Evolutionary conservation across 1,140 invertebrate genomes (phyloP), one percentile per base, ranked within the genome.

Genomic region (Metaphire vulgaris): DNA sequence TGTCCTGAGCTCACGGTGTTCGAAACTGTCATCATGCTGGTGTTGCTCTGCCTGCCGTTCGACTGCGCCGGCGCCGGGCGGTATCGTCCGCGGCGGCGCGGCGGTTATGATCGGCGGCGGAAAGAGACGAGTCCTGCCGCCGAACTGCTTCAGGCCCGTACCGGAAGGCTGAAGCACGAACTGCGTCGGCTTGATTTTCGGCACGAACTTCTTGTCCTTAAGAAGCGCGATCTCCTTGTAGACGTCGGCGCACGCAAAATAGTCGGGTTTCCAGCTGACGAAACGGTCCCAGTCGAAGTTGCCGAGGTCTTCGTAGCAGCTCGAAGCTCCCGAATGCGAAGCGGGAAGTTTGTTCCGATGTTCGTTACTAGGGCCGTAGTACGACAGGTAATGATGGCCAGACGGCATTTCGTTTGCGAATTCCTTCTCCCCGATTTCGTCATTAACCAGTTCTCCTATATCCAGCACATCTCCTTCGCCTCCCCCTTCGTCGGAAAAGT

Each of bases 401-500:
- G 41, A 56, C 41, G 6, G 6, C 41, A 56, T 56, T 6, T 56
- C 41, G 6, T 56, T 21, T 21, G 41, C 41, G 21, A 56, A 56
- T 21, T 56, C 41, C 21, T 56, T 56, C 41, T 6, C 6, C 6
- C 41, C 21, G 21, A 56, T 56, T 56, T 56, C 41, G 41, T 56
- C 41, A 56, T 56, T 56, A 6, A 56, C 41, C 6, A 56, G 21
- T 21, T 56, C 6, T 6, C 74, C 79, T 1, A 96, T 93, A 82
- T 96, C 94, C 79, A 88, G 83, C 73, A 83, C 84, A 77, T 86
- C 87, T 65, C 92, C 91, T 80, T 95, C 92, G 0, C 90, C 89
- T 28, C 88, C 88, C 29, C 86, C 88, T 80, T 95, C 94, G 83
- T 97, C 94, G 79, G 94, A 92, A 84, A 95, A 97, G 84, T 96